phyloP scores from a whole-genome alignment of 2,888 invertebrate species.

The Trissolcus brochymenae region DNA sequence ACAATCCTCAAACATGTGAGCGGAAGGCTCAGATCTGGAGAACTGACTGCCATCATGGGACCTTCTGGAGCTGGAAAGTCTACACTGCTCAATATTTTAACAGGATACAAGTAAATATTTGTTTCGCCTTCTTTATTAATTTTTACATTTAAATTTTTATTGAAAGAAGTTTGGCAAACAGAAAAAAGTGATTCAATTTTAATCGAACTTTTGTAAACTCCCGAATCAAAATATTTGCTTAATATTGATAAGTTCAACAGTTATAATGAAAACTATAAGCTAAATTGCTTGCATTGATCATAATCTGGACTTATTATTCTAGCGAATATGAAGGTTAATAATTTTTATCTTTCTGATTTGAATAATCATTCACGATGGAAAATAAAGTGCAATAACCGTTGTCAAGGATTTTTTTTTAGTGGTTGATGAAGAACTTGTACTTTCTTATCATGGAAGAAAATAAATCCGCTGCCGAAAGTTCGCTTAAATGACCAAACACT shows the following conservation, averaged over 20 bases:
- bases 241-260: no score
- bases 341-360: conserved; percentile 8
- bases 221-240: no score
- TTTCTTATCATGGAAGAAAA: no score
- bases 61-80: conserved; percentile 97
- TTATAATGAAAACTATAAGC: no score
- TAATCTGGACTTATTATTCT: conserved; percentile 7
- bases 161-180: no score
- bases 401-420: background rate
- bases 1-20: conserved; percentile 93
- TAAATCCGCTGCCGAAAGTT: no score
- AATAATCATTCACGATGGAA: conserved; percentile 9
- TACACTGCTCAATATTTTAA: conserved; percentile 94
- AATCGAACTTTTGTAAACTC: background rate
- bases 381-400: conserved; percentile 13
- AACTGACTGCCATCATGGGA: conserved; percentile 97
- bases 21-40: conserved; percentile 90
- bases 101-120: conserved; percentile 92
- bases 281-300: background rate
- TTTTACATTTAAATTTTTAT: no score
- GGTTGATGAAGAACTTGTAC: background rate
- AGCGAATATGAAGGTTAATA: conserved; percentile 4
- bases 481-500: no score
- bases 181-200: background rate
- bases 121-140: background rate